Percentiles rank a stretch among this genome's conserved stretches.
phyloP scores from a whole-genome alignment of 2,113 vertebrate genomes.

The Pangasianodon hypophthalmus region DNA sequence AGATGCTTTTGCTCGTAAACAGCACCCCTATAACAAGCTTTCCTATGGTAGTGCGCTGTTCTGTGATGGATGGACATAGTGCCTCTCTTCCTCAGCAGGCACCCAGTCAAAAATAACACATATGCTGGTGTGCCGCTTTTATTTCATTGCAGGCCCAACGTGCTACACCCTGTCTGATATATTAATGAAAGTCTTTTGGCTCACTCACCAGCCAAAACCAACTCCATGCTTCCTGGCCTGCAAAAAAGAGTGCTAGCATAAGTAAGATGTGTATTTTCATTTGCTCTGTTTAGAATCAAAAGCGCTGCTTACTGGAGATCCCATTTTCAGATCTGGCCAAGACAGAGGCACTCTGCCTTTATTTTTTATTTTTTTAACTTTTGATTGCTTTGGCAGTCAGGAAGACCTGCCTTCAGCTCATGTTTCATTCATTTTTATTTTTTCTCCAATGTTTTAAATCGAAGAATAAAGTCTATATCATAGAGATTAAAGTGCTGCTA shows the following conservation, averaged over 20 bases:
- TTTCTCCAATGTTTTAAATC: conserved; percentile 8
- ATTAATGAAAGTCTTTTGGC: conserved; percentile 64
- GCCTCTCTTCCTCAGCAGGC: conserved; percentile 56
- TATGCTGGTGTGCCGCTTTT: conserved; percentile 53
- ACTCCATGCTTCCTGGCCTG: conserved; percentile 59
- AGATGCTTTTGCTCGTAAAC: conserved; percentile 44
- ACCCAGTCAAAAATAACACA: conserved; percentile 61
- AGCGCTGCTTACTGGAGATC: conserved; percentile 39
- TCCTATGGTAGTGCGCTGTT: conserved; percentile 57
- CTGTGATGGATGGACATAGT: conserved; percentile 63
- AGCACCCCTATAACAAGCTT: conserved; percentile 51
- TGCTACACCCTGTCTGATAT: conserved; percentile 52
- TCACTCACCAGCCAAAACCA: conserved; percentile 61
- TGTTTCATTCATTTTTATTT: conserved; percentile 52
- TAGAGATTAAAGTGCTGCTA: neutral
- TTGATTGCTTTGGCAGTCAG: conserved; percentile 59
- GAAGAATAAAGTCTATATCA: neutral
- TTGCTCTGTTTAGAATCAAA: conserved; percentile 54
- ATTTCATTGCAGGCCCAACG: conserved; percentile 35
- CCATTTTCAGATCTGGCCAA: conserved; percentile 54
- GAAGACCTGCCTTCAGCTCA: conserved; percentile 57
- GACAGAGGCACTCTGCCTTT: conserved; percentile 53
- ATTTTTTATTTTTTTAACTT: conserved; percentile 41
- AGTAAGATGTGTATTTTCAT: conserved; percentile 63
- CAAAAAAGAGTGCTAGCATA: conserved; percentile 48